Evolutionary conservation across 37 sponge, comb jelly and placozoan genomes (phyloP).

Genomic region (Ephydatia muelleri): DNA sequence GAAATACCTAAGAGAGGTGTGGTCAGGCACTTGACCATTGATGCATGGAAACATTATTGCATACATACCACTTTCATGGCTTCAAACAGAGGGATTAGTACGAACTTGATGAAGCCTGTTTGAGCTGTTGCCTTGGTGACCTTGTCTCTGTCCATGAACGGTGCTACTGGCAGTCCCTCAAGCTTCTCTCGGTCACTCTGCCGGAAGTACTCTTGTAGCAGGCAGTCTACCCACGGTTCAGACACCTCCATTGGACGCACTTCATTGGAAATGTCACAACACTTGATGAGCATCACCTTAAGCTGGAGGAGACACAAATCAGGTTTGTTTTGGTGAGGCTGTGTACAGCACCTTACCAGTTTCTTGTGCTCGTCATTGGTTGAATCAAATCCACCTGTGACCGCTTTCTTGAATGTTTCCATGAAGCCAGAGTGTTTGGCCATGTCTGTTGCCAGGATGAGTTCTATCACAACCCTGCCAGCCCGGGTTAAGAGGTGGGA

Average conservation of each 20-base stretch:
- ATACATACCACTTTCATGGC: constrained; percentile 59
- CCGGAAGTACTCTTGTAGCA: constrained; percentile 87
- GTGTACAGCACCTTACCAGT: constrained; percentile 25
- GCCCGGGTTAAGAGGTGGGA: too few species aligned
- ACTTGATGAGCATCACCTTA: constrained; percentile 79
- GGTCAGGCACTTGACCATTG: too few species aligned
- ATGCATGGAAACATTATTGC: not conserved
- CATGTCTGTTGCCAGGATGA: constrained; percentile 92
- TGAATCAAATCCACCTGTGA: constrained; percentile 25
- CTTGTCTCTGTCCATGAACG: constrained; percentile 93
- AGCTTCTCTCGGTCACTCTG: constrained; percentile 87
- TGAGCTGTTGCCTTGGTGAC: constrained; percentile 84
- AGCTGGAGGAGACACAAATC: constrained; percentile 42
- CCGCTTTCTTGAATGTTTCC: constrained; percentile 28
- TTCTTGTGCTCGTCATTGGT: constrained; percentile 44
- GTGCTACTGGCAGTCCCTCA: constrained; percentile 84
- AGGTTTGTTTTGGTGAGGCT: not conserved
- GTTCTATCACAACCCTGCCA: constrained; percentile 79
- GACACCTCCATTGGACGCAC: constrained; percentile 80
- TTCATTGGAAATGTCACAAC: constrained; percentile 89
- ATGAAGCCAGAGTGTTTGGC: constrained; percentile 70
- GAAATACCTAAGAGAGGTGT: constrained; percentile 56
- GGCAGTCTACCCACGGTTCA: constrained; percentile 92
- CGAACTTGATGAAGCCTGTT: constrained; percentile 84
- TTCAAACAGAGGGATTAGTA: constrained; percentile 84